Conservation (phyloP, 2,888 invertebrate species). For the Polydrusus pterygomalis region DNA sequence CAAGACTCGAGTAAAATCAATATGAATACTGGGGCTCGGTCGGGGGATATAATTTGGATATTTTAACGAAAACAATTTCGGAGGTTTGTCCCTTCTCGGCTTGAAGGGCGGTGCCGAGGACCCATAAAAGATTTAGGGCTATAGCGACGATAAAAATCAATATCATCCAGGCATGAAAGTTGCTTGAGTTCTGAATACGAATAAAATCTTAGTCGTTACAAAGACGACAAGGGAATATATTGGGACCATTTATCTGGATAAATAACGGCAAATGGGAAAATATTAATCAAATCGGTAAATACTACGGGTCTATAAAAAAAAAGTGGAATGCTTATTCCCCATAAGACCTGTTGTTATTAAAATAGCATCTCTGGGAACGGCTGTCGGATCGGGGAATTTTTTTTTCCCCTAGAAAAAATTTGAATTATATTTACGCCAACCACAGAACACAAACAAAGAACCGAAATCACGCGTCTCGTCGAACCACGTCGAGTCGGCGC, state of each 20-base stretch:
- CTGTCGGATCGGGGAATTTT: too few species aligned
- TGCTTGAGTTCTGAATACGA: conserved; percentile 24
- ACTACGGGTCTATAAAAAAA: too few species aligned
- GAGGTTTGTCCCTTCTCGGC: conserved; percentile 19
- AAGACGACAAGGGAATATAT: not conserved
- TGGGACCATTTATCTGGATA: not conserved
- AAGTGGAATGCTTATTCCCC: too few species aligned
- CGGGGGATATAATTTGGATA: conserved; percentile 17
- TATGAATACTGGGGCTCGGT: not conserved
- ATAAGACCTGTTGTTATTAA: too few species aligned
- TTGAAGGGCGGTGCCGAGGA: conserved; percentile 41
- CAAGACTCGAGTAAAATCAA: conserved; percentile 7
- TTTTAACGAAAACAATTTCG: conserved; percentile 21
- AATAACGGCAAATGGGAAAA: too few species aligned
- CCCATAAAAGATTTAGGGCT: conserved; percentile 34
- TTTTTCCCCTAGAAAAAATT: too few species aligned
- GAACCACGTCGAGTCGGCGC: too few species aligned
- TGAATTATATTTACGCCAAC: too few species aligned
- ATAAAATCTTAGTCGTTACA: conserved; percentile 23
- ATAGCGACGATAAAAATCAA: conserved; percentile 46
- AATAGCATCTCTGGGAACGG: too few species aligned
- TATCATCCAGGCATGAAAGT: conserved; percentile 37
- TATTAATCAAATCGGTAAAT: too few species aligned
- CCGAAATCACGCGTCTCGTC: too few species aligned
- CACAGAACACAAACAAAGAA: too few species aligned